Evolutionary conservation across 2,888 invertebrate species (phyloP).

Genomic region (Hypercompe scribonia): DNA sequence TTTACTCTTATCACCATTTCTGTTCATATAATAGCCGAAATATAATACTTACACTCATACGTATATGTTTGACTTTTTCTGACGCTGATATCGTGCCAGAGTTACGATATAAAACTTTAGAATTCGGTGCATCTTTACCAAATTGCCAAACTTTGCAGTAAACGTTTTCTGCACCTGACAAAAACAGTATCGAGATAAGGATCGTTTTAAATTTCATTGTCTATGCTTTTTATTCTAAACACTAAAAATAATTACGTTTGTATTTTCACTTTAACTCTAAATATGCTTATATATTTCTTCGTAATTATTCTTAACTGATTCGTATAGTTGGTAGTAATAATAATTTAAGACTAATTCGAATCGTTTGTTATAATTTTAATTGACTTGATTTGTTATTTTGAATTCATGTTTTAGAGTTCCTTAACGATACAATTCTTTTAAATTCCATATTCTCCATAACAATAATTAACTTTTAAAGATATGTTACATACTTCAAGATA

Average conservation of each 20-base stretch:
- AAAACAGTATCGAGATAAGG: background rate
- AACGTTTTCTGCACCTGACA: background rate
- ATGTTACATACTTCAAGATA: too few species aligned
- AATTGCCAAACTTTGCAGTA: slow-evolving; percentile 12
- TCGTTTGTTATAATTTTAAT: background rate
- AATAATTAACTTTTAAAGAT: background rate
- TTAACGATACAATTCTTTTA: background rate
- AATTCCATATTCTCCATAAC: background rate
- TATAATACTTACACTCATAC: background rate
- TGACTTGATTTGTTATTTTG: background rate
- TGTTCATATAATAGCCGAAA: background rate
- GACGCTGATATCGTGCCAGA: background rate
- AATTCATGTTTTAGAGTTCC: background rate
- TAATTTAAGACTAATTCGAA: slow-evolving; percentile 1
- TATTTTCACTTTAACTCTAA: background rate
- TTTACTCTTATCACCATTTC: background rate
- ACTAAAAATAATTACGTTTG: background rate
- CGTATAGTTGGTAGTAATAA: background rate
- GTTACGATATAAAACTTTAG: background rate
- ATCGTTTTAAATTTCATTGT: background rate
- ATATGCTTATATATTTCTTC: background rate
- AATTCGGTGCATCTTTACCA: slow-evolving; percentile 5
- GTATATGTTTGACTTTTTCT: background rate
- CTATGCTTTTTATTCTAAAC: background rate
- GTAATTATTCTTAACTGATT: background rate